Evolutionary conservation across 1,140 invertebrate genomes (phyloP).

Genomic region (Drosophila guanche): DNA sequence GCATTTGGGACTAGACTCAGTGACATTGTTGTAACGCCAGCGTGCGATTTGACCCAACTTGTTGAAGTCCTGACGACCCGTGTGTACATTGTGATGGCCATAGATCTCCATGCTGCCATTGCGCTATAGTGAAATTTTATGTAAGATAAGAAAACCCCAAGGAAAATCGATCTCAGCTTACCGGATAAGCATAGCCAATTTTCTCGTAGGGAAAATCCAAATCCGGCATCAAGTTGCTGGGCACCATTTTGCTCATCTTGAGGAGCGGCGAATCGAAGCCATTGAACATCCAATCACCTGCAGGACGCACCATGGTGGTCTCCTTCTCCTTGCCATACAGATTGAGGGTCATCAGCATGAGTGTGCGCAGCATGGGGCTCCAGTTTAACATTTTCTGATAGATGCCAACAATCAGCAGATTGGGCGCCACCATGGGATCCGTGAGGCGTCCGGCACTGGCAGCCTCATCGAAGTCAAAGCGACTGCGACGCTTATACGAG

Average conservation of each 20-base stretch:
- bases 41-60: constrained; percentile 87
- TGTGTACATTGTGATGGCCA: constrained; percentile 90
- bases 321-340: constrained; percentile 84
- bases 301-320: constrained; percentile 87
- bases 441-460: constrained; percentile 89
- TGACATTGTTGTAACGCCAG: constrained; percentile 88
- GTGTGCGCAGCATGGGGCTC: constrained; percentile 85
- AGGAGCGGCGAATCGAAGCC: constrained; percentile 90
- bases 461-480: constrained; percentile 87
- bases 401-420: constrained; percentile 88
- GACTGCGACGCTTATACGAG: constrained; percentile 89
- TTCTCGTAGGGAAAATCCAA: constrained; percentile 87
- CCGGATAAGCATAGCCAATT: constrained; percentile 92
- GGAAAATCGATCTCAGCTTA: constrained; percentile 81
- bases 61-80: constrained; percentile 85
- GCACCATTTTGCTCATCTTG: constrained; percentile 86
- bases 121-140: constrained; percentile 84
- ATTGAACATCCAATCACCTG: constrained; percentile 89
- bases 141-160: constrained; percentile 17
- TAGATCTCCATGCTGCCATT: constrained; percentile 89
- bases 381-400: constrained; percentile 68
- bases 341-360: constrained; percentile 85
- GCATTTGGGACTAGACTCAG: constrained; percentile 86
- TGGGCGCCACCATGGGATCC: constrained; percentile 91
- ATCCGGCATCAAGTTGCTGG: constrained; percentile 65